These are phyloP conservation scores for Synanthedon formicaeformis DNA, from an alignment of 2,888 invertebrate genomes.

Conservation along the genomic window DNA sequence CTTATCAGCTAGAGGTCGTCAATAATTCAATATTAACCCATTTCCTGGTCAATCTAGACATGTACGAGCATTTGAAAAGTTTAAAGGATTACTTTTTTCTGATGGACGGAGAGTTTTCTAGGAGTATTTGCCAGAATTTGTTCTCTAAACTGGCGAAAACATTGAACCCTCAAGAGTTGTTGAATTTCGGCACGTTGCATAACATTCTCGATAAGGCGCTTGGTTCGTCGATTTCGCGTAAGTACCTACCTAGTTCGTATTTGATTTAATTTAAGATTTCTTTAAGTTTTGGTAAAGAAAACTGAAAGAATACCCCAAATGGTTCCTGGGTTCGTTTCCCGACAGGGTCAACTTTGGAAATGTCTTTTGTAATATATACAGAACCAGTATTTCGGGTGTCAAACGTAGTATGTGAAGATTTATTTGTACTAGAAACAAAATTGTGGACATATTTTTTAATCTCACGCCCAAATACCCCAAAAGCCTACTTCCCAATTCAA, in stretches of 20 bases:
- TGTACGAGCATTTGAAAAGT: conserved; percentile 78
- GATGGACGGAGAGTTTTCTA: conserved; percentile 84
- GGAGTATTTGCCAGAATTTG: conserved; percentile 77
- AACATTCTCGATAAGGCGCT: conserved; percentile 77
- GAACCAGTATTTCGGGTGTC: no score
- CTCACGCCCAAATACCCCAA: no score
- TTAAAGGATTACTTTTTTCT: conserved; percentile 83
- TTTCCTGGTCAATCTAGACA: conserved; percentile 74
- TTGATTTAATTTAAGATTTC: neutral
- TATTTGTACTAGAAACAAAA: no score
- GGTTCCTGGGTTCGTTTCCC: no score
- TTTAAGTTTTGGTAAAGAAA: neutral
- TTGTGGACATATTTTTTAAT: no score
- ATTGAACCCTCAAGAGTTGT: conserved; percentile 73
- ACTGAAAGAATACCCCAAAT: no score
- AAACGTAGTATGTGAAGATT: no score
- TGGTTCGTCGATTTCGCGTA: conserved; percentile 74
- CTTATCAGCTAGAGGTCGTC: conserved; percentile 76
- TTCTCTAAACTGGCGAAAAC: conserved; percentile 76
- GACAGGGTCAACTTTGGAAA: no score
- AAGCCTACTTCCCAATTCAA: no score
- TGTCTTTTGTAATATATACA: no score
- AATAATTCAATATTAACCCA: conserved; percentile 80
- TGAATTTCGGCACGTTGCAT: conserved; percentile 78
- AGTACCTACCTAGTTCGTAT: conserved; percentile 19